A percentile compares a stretch with the other conserved stretches of the same genome.
Conservation (phyloP, 1,140 invertebrate species). For the Phthorimaea operculella region DNA sequence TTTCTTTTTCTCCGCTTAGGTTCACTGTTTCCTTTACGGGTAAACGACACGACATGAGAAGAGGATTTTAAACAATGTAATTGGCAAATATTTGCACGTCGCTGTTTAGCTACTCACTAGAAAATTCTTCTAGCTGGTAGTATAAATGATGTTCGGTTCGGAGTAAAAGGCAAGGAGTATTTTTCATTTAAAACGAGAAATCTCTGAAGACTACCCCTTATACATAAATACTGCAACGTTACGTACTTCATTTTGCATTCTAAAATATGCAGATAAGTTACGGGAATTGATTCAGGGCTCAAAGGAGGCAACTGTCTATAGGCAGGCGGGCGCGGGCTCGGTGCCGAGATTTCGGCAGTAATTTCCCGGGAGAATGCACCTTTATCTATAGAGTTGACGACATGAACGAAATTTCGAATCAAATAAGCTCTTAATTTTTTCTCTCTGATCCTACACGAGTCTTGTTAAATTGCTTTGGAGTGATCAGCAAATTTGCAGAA, state of each 20-base stretch:
- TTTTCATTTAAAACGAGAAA: too few species aligned
- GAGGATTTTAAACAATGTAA: too few species aligned
- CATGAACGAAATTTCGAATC: conserved; percentile 51
- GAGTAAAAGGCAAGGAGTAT: too few species aligned
- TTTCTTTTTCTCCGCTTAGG: too few species aligned
- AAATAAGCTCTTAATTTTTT: conserved; percentile 9
- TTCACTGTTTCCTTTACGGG: too few species aligned
- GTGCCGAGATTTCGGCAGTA: conserved; percentile 57
- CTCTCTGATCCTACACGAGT: conserved; percentile 12
- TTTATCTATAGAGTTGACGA: conserved; percentile 36
- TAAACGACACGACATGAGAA: too few species aligned
- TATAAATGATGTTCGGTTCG: too few species aligned
- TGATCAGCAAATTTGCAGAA: conserved; percentile 14
- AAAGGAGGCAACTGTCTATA: conserved; percentile 56
- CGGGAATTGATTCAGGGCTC: conserved; percentile 63
- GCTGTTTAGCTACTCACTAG: too few species aligned
- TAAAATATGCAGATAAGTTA: conserved; percentile 66
- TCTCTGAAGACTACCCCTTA: conserved; percentile 1
- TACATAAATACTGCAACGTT: conserved; percentile 31
- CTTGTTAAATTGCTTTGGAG: too few species aligned
- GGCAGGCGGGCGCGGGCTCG: conserved; percentile 38
- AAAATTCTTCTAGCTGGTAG: too few species aligned
- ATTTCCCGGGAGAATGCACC: conserved; percentile 58
- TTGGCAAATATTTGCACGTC: too few species aligned
- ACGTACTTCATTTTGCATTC: conserved; percentile 53